Percentiles rank a stretch among this genome's conserved stretches.
Evolutionary conservation across 2,888 invertebrate genomes (phyloP).

Genomic region (Malacosoma neustria): DNA sequence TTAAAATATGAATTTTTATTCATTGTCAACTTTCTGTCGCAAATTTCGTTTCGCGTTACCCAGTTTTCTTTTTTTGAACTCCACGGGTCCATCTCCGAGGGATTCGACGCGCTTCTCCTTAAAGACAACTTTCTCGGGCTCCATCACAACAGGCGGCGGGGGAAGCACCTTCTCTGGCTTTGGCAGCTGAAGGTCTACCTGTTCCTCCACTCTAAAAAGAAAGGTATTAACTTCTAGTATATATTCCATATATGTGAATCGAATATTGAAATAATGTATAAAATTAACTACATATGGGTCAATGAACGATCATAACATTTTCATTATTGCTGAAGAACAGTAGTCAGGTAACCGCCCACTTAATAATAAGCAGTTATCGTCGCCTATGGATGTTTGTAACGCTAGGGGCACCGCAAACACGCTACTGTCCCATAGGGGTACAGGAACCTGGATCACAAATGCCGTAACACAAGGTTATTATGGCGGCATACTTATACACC

Average conservation of each 20-base stretch:
- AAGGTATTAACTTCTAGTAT: not conserved
- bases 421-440: too few relatives aligned
- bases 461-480: too few relatives aligned
- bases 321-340: too few relatives aligned
- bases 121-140: slow-evolving; percentile 66
- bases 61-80: slow-evolving; percentile 83
- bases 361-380: too few relatives aligned
- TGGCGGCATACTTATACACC: too few relatives aligned
- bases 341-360: too few relatives aligned
- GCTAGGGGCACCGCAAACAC: too few relatives aligned
- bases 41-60: slow-evolving; percentile 75
- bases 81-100: slow-evolving; percentile 65
- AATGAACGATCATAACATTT: too few relatives aligned
- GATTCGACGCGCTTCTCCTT: slow-evolving; percentile 76
- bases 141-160: slow-evolving; percentile 60
- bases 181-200: slow-evolving; percentile 83
- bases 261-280: slow-evolving; percentile 22
- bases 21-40: slow-evolving; percentile 78
- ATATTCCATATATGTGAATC: not conserved
- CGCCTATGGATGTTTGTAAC: too few relatives aligned
- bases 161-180: slow-evolving; percentile 52
- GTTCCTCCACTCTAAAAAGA: slow-evolving; percentile 55
- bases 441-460: too few relatives aligned
- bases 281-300: too few relatives aligned
- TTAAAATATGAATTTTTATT: too few relatives aligned